These are phyloP conservation scores for Sparidentex hasta DNA, from an alignment of 2,797 vertebrate genomes.

Conservation along the genomic window DNA sequence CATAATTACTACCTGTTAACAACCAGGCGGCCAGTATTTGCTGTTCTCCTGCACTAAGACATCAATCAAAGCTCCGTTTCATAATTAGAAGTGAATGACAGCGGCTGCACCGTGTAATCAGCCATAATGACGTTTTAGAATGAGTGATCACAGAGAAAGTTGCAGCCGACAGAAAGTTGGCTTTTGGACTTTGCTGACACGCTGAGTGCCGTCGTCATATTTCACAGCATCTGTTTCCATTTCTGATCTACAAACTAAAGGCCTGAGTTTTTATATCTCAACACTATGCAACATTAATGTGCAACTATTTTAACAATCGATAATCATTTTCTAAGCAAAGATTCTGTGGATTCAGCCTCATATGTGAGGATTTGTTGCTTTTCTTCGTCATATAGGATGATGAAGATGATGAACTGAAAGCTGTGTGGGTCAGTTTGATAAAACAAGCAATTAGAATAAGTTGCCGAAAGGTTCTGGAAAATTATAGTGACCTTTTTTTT, in stretches of 20 bases:
- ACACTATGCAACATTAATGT: not conserved
- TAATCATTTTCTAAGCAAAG: conserved; percentile 3
- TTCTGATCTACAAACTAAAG: not conserved
- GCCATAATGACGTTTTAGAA: conserved; percentile 18
- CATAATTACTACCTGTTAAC: not conserved
- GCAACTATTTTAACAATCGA: not conserved
- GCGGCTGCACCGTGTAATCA: conserved; percentile 14
- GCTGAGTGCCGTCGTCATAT: not conserved
- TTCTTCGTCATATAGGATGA: not conserved
- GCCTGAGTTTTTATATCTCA: not conserved
- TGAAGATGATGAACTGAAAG: not conserved
- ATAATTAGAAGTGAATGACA: conserved; percentile 20
- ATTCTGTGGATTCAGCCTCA: not conserved
- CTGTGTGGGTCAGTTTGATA: not conserved
- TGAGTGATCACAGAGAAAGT: conserved; percentile 9
- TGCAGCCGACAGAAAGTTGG: not conserved
- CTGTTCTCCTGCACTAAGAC: not conserved
- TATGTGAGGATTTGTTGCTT: not conserved
- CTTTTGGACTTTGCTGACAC: not conserved
- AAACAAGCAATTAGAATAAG: no score
- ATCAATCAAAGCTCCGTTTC: conserved; percentile 11
- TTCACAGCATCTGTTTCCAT: not conserved
- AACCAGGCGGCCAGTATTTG: not conserved
- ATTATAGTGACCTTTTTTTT: no score
- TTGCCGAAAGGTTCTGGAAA: no score